These are phyloP conservation scores for Operophtera brumata DNA, from an alignment of 2,888 invertebrate genomes.

Conservation along the genomic window DNA sequence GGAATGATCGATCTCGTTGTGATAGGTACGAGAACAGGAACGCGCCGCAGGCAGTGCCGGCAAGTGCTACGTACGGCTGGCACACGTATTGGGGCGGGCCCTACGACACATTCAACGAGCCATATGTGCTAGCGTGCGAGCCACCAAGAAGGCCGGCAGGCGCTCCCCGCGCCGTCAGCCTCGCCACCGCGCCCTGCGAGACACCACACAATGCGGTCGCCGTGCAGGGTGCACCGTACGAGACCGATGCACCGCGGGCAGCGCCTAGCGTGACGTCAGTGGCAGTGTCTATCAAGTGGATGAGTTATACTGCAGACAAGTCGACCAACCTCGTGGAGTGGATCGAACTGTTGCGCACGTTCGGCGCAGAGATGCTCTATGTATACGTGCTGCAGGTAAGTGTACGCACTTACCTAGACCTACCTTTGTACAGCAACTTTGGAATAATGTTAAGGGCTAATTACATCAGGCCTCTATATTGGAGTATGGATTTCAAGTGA, in stretches of 20 bases:
- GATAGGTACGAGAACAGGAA: slow-evolving; percentile 5
- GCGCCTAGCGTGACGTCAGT: slow-evolving; percentile 3
- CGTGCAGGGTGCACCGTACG: slow-evolving; percentile 13
- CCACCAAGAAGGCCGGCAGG: slow-evolving; percentile 11
- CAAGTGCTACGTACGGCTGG: slow-evolving; percentile 20
- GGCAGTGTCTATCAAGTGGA: slow-evolving; percentile 21
- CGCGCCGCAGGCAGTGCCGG: slow-evolving; percentile 14
- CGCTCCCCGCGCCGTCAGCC: slow-evolving; percentile 17
- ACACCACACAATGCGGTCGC: slow-evolving; percentile 13
- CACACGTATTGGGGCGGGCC: slow-evolving; percentile 20
- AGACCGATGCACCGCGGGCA: not conserved
- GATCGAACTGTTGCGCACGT: slow-evolving; percentile 21
- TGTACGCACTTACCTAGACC: not conserved
- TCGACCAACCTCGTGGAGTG: slow-evolving; percentile 23
- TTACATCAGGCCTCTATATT: no score
- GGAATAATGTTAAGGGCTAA: no score
- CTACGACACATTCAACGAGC: slow-evolving; percentile 20
- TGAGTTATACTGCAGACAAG: slow-evolving; percentile 15
- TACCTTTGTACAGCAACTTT: no score
- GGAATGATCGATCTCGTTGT: not conserved
- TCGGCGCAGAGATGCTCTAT: slow-evolving; percentile 21
- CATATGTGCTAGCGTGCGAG: slow-evolving; percentile 21
- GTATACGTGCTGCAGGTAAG: slow-evolving; percentile 20
- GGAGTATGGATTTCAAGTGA: no score
- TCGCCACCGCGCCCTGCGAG: slow-evolving; percentile 17